phyloP scores from a whole-genome alignment of 2,113 vertebrate genomes.

The Ramphastos sulfuratus region DNA sequence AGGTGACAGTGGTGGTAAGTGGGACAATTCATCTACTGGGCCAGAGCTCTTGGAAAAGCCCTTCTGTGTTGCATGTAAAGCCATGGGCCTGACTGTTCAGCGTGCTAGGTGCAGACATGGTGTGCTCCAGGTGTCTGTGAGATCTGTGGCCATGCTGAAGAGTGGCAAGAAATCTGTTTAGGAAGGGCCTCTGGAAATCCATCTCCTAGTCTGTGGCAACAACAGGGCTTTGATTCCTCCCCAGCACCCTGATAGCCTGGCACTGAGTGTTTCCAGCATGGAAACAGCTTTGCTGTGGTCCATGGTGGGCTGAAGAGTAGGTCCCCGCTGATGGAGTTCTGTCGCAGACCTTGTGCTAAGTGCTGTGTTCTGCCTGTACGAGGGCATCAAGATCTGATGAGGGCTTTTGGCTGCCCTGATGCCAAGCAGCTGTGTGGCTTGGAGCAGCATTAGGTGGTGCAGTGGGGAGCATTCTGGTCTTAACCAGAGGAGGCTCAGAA shows the following conservation, averaged over 20 bases:
- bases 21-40: not conserved
- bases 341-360: not conserved
- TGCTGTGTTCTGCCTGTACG: not conserved
- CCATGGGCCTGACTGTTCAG: not conserved
- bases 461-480: fast-evolving
- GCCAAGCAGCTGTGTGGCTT: fast-evolving
- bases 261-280: not conserved
- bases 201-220: not conserved
- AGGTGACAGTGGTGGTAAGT: no score
- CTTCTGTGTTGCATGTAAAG: fast-evolving
- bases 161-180: not conserved
- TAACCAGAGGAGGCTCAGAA: no score
- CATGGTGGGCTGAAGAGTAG: not conserved
- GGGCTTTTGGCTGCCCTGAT: fast-evolving
- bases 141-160: fast-evolving
- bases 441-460: not conserved
- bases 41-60: not conserved
- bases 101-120: fast-evolving
- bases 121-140: not conserved
- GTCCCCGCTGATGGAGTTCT: fast-evolving
- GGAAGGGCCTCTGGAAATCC: not conserved
- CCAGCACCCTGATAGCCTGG: no score
- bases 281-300: fast-evolving
- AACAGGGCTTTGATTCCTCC: not conserved
- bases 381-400: not conserved